phyloP scores from a whole-genome alignment of 2,888 invertebrate genomes.

The Octodonta nipae region DNA sequence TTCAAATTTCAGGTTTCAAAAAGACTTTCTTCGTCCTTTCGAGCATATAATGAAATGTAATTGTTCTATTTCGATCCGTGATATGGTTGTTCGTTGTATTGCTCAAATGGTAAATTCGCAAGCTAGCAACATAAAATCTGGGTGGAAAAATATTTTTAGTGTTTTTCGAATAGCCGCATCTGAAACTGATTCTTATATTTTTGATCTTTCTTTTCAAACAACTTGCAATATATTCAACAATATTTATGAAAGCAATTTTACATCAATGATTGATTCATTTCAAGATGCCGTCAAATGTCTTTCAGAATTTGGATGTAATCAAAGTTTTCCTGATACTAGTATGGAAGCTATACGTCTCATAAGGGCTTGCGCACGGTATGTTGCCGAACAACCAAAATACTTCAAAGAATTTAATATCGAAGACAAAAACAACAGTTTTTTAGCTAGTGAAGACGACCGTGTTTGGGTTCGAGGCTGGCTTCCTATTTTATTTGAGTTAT shows the following conservation, averaged over 20 bases:
- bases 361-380: conserved; percentile 85
- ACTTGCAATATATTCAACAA: conserved; percentile 91
- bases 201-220: conserved; percentile 93
- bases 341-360: conserved; percentile 99
- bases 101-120: conserved; percentile 92
- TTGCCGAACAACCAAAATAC: conserved; percentile 71
- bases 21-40: conserved; percentile 96
- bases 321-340: conserved; percentile 91
- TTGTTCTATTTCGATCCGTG: conserved; percentile 81
- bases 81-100: conserved; percentile 94
- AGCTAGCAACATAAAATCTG: conserved; percentile 89
- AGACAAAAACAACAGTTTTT: conserved; percentile 56
- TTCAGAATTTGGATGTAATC: conserved; percentile 97
- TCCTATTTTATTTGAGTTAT: conserved; percentile 90
- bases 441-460: conserved; percentile 79
- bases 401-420: conserved; percentile 68
- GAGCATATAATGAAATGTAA: conserved; percentile 99
- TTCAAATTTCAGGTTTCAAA: conserved; percentile 96
- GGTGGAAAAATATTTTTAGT: conserved; percentile 99
- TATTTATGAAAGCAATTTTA: conserved; percentile 82
- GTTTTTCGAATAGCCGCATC: conserved; percentile 96
- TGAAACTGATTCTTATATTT: conserved; percentile 85
- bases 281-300: conserved; percentile 98
- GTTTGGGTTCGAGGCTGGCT: conserved; percentile 99
- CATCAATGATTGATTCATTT: conserved; percentile 94